Base-by-base conservation (phyloP, 2,113 vertebrate species). In the Irena cyanogastra region DNA sequence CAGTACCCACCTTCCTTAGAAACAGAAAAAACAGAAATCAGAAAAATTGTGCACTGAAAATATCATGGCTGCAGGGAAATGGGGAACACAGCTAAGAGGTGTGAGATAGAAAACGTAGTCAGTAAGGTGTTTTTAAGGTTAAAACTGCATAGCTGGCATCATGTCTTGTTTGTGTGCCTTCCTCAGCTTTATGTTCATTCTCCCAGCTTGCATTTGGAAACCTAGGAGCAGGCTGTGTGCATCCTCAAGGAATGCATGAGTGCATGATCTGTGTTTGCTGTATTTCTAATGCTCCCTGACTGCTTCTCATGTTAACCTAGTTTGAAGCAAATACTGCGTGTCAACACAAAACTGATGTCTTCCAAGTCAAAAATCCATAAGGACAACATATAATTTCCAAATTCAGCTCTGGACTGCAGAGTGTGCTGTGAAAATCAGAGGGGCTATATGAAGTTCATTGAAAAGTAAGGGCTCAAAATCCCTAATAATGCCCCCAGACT, bases 241-340 rank as follows among this genome's bases (percentile, higher is more conserved):
- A 52, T 65, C 54, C 60, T 85, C 3, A 0, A 41, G 50, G 68
- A 75, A 56, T 27, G 41, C 6, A 1, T 33, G 60, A 81, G 37
- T 15, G 47, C 60, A 8, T 59, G 42, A 31, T 66, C 75, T 78
- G 26, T 65, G 65, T 56, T 80, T 70, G 33, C 68, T 84, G 63
- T 52, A 4, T 84, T 88, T 94, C 35, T 57, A 42, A 52, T 42
- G 53, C 22, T 83, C 56, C 77, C 61, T 39, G 68, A 56, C 89
- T 94, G 83, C 89, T 97, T 87, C 96, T 95, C 77, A 64, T 17
- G 6, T 65, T 92, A 89, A 89, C 60, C 65, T 45, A 53, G 49
- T 72, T 84, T 84, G 69, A 83, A 75, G 44, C 13, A 81, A 89
- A 89, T 53, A 28, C 31, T 3, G 1, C 1, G 0, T 87, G 49